Conservation (phyloP, 2,888 invertebrate genomes). For the Tipula helvola region DNA sequence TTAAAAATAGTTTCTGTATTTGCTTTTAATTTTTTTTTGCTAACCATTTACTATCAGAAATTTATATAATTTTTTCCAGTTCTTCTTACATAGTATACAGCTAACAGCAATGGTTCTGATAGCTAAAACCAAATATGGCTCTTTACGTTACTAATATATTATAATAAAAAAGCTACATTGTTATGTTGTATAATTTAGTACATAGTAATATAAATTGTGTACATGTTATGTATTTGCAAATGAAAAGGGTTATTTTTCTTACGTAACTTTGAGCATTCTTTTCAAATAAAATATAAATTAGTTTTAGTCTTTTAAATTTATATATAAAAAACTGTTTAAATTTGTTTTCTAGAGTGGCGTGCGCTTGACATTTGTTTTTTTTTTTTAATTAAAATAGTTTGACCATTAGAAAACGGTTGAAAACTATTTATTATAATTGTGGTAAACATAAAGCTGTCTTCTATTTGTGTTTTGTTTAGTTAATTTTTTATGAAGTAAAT, state of each 20-base stretch:
- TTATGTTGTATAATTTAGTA: neutral
- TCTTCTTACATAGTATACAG: neutral
- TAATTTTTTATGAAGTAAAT: too few relatives aligned
- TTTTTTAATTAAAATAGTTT: neutral
- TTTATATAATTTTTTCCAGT: neutral
- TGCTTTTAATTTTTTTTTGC: neutral
- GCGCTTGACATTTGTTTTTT: neutral
- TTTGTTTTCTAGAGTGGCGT: neutral
- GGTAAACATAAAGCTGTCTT: neutral
- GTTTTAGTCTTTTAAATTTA: neutral
- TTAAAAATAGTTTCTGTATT: neutral
- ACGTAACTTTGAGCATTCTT: neutral
- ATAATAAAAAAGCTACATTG: neutral
- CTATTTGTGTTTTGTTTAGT: neutral
- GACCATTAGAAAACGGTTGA: neutral
- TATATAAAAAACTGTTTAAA: too few relatives aligned
- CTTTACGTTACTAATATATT: neutral
- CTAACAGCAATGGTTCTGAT: neutral
- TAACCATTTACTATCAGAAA: neutral
- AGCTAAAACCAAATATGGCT: neutral
- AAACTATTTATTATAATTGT: neutral
- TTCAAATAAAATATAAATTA: neutral
- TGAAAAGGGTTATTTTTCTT: neutral
- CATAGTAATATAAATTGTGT: too few relatives aligned
- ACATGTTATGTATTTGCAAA: neutral